These are phyloP conservation scores for Acanthosepion lycidas DNA, from an alignment of 2,888 invertebrate species.

Conservation along the genomic window DNA sequence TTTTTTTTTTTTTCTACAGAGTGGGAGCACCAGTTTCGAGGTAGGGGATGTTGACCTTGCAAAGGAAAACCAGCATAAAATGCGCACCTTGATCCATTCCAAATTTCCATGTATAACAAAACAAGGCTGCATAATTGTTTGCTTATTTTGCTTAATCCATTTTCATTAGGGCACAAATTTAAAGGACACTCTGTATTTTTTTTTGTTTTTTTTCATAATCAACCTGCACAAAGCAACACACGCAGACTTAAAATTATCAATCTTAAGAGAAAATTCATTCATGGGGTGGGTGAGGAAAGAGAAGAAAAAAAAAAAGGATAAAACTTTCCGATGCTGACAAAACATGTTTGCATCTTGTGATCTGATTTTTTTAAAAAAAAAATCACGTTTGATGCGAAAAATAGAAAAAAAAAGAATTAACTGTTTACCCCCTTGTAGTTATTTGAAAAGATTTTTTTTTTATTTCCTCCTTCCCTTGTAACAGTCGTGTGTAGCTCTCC, in stretches of 20 bases:
- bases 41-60: conserved; percentile 44
- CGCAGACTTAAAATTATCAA: not conserved
- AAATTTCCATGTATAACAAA: not conserved
- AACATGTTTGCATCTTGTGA: not conserved
- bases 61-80: not conserved
- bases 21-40: conserved; percentile 44
- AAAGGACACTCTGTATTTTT: not conserved
- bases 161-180: not conserved
- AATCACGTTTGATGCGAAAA: not conserved
- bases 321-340: conserved; percentile 11
- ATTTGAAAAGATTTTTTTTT: not conserved
- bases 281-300: not conserved
- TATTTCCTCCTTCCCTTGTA: not conserved
- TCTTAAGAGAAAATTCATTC: not conserved
- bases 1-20: conserved; percentile 15
- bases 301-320: not conserved
- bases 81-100: not conserved
- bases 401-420: not conserved
- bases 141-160: not conserved
- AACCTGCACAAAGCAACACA: not conserved
- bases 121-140: not conserved
- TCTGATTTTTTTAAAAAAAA: not conserved
- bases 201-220: not conserved
- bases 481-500: not conserved
- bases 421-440: not conserved